A percentile compares a stretch with the other conserved stretches of the same genome.
These are phyloP conservation scores for Meghimatium bilineatum DNA, from an alignment of 2,888 invertebrate species.

Conservation along the genomic window DNA sequence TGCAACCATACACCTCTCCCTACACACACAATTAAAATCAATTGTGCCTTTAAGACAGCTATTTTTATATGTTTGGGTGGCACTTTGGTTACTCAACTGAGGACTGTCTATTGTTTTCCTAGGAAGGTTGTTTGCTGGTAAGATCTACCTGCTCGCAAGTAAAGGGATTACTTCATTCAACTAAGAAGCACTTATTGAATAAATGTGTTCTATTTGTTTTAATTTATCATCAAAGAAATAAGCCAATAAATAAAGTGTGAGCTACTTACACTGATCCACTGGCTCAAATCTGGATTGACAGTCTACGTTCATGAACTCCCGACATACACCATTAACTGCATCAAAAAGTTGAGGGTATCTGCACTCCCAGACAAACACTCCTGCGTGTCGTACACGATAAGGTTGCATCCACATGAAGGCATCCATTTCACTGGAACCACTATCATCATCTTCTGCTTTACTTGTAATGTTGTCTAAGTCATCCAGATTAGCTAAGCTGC, in stretches of 20 bases:
- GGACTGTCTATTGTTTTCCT: no score
- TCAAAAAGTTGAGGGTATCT: constrained; percentile 61
- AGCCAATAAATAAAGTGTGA: background rate
- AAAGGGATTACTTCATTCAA: no score
- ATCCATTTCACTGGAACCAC: background rate
- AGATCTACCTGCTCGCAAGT: no score
- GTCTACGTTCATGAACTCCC: constrained; percentile 57
- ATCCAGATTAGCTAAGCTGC: constrained; percentile 48
- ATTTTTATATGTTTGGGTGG: no score
- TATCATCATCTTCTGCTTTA: background rate
- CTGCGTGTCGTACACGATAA: constrained; percentile 37
- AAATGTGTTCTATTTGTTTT: no score
- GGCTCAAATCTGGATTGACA: constrained; percentile 58
- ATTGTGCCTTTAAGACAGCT: no score
- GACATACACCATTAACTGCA: constrained; percentile 45
- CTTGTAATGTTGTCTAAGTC: background rate
- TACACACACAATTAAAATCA: no score
- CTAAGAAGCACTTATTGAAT: no score
- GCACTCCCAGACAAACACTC: constrained; percentile 55
- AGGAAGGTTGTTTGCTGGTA: no score
- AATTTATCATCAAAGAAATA: background rate
- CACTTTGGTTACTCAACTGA: no score
- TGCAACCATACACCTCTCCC: no score
- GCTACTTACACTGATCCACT: constrained; percentile 59
- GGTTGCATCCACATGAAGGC: constrained; percentile 26